Percentiles rank a stretch among this genome's conserved stretches.
phyloP scores from a whole-genome alignment of 1,140 invertebrate genomes.

The Zaprionus vittiger region DNA sequence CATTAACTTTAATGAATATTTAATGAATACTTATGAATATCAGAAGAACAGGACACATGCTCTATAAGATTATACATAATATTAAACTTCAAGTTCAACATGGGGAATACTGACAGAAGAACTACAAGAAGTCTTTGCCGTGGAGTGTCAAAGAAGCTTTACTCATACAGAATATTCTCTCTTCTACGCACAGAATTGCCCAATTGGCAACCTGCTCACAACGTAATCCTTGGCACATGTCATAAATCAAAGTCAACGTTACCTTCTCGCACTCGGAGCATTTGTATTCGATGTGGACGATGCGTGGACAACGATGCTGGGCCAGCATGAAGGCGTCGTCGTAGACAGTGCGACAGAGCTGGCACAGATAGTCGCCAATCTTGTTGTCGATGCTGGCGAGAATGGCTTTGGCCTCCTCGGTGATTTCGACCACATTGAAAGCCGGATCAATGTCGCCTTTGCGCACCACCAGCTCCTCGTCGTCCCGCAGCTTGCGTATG shows the following conservation, averaged over 20 bases:
- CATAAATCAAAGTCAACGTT: background rate
- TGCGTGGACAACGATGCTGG: constrained; percentile 97
- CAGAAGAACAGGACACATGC: no score
- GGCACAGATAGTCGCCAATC: constrained; percentile 97
- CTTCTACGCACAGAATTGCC: no score
- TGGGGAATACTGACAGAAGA: no score
- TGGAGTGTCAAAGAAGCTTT: no score
- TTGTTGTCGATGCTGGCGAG: constrained; percentile 98
- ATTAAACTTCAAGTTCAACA: no score
- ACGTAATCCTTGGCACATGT: background rate
- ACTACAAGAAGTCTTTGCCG: no score
- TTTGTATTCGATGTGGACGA: constrained; percentile 98
- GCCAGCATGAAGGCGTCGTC: constrained; percentile 98
- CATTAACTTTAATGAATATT: no score
- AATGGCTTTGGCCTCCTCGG: constrained; percentile 96
- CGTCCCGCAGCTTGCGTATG: constrained; percentile 91
- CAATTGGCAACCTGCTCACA: no score
- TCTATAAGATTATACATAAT: no score
- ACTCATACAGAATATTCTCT: no score
- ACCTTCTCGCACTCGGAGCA: constrained; percentile 99
- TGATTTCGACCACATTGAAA: constrained; percentile 98
- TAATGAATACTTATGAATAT: no score
- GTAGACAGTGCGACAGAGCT: constrained; percentile 95
- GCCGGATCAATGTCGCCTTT: constrained; percentile 98
- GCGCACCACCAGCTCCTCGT: constrained; percentile 91